Evolutionary conservation across 1,140 invertebrate genomes (phyloP), one percentile per base, ranked within the genome.

Genomic region (Cotesia typhae): DNA sequence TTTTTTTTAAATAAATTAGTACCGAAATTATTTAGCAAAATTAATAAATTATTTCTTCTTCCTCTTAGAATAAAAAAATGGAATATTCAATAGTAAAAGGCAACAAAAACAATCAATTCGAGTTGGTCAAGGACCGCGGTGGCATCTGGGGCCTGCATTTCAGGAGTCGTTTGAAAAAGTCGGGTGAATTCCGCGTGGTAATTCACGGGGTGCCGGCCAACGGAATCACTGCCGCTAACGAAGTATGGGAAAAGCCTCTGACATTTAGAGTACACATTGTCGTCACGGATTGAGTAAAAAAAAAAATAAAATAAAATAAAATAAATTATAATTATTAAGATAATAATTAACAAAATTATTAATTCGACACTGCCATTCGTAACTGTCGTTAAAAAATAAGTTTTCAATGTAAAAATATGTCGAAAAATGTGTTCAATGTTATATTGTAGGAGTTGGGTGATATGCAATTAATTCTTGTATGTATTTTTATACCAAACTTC

Each of bases 21-120:
- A 67, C 38, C n/a, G 60, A 67, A 35, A 9, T 69, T 63, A 52
- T 4, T 4, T 47, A 64, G 12, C 7, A 12, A n/a, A 12, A 57
- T 6, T 38, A 65, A 47, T 57, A 12, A 53, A 38, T 57, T 38
- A 57, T 72, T 67, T 52, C 36, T 73, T 71, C 70, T 79, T 75
- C 72, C 78, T 75, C 71, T n/a, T 36, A 85, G 84, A 84, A 87
- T 83, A 87, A 89, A 68, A 89, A 91, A 67, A 89, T 92, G 76
- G 86, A 89, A 38, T 94, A 94, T 80, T 84, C 80, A 51, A 92
- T 94, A 51, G 84, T 87, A 0, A 87, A 87, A 61, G 92, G 92
- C 53, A 92, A 93, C 80, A 89, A 92, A 67, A 82, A 87, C 1
- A 87, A 88, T n/a, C 83, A 89, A 35, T 93, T 94, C 78, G 89